Percentiles rank a stretch among this genome's conserved stretches.
These are phyloP conservation scores for Podarcis muralis DNA, from an alignment of 2,113 vertebrate species.

Conservation along the genomic window DNA sequence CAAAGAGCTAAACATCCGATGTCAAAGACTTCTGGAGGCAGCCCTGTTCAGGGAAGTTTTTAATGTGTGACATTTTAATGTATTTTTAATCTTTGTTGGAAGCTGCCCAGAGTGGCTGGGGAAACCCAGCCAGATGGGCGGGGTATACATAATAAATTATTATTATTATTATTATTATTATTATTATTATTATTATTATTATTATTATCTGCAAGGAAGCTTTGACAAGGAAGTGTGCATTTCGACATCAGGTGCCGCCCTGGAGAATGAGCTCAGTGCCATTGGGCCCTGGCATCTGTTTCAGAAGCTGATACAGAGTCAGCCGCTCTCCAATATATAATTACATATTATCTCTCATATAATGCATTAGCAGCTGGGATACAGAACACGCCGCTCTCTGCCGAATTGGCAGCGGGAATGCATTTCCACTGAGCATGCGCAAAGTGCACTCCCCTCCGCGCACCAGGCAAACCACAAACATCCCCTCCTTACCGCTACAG, in stretches of 20 bases:
- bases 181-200: too few species aligned
- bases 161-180: too few species aligned
- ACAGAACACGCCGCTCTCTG: neutral
- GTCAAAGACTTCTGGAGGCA: too few species aligned
- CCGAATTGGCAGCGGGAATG: neutral
- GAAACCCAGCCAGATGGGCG: too few species aligned
- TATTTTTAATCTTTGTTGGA: too few species aligned
- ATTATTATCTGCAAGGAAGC: neutral
- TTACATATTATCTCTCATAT: conserved; percentile 4
- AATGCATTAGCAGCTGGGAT: conserved; percentile 27
- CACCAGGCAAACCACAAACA: neutral
- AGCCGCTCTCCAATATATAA: neutral
- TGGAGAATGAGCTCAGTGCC: neutral
- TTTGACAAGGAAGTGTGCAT: too few species aligned
- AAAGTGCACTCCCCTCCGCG: neutral
- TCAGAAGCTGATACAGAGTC: neutral
- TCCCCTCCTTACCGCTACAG: neutral
- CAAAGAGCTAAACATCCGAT: too few species aligned
- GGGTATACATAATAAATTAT: too few species aligned
- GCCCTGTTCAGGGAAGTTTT: too few species aligned
- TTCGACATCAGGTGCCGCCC: neutral
- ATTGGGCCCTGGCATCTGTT: neutral
- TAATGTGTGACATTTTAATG: too few species aligned
- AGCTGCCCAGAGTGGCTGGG: too few species aligned
- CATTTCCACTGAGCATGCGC: neutral